Percentiles rank a stretch among this genome's conserved stretches.
Evolutionary conservation across 2,888 invertebrate species (phyloP).

Genomic region (Atherix ibis): DNA sequence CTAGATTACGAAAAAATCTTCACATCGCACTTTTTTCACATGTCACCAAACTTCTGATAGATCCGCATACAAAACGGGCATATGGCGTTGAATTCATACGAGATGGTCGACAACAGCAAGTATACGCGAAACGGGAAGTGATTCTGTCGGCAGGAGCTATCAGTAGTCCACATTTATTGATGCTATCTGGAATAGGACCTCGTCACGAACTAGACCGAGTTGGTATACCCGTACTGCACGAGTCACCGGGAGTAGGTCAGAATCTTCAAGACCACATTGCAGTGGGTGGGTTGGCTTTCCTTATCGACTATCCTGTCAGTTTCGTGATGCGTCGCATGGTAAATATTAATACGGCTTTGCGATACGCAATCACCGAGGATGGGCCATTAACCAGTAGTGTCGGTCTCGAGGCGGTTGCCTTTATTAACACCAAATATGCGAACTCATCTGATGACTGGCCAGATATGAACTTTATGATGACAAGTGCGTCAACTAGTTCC

Average conservation of each 20-base stretch:
- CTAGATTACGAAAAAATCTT: conserved; percentile 60
- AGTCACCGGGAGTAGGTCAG: conserved; percentile 69
- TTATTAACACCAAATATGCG: conserved; percentile 77
- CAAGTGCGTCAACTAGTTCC: conserved; percentile 63
- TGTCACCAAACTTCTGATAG: conserved; percentile 59
- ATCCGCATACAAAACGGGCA: conserved; percentile 53
- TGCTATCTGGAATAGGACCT: conserved; percentile 80
- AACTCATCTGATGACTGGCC: conserved; percentile 80
- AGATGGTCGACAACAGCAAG: conserved; percentile 37
- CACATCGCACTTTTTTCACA: conserved; percentile 67
- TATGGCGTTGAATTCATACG: conserved; percentile 67
- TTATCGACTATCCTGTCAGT: conserved; percentile 65
- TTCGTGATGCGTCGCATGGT: conserved; percentile 66
- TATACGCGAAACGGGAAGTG: conserved; percentile 28
- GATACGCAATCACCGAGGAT: conserved; percentile 72
- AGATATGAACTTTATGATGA: conserved; percentile 81
- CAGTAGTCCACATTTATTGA: conserved; percentile 77
- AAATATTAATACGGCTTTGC: conserved; percentile 64
- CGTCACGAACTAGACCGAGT: conserved; percentile 52
- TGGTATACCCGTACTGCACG: conserved; percentile 54
- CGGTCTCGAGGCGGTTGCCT: conserved; percentile 75
- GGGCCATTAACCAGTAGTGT: conserved; percentile 77
- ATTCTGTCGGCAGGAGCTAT: conserved; percentile 61
- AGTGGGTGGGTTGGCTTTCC: conserved; percentile 66
- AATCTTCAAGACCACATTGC: conserved; percentile 86